Percentiles rank a stretch among this genome's conserved stretches.
Conservation (phyloP, 2,113 vertebrate genomes). For the Prochilodus magdalenae region DNA sequence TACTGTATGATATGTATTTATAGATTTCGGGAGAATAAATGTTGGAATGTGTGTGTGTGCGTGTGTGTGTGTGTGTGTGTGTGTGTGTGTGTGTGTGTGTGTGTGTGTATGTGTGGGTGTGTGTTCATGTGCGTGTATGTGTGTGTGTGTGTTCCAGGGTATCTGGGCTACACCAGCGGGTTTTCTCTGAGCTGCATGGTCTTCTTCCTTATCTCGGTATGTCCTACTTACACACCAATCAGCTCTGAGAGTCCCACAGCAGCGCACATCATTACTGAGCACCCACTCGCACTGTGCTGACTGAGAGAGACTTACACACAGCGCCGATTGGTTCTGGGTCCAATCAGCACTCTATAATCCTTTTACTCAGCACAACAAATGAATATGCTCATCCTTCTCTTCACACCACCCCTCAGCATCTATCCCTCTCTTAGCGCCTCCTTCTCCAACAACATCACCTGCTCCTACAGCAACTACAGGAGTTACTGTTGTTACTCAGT, state of each 20-base stretch:
- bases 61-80: too few relatives aligned
- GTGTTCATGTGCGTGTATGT: too few relatives aligned
- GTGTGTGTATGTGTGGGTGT: too few relatives aligned
- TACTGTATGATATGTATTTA: too few relatives aligned
- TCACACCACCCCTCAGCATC: too few relatives aligned
- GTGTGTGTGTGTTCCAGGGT: slow-evolving; percentile 80
- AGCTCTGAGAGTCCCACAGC: background rate
- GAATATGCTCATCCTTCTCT: slow-evolving; percentile 1
- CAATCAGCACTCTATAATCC: slow-evolving; percentile 28
- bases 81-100: too few relatives aligned
- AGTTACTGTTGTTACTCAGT: too few relatives aligned
- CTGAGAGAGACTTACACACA: slow-evolving; percentile 17
- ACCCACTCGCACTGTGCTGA: background rate
- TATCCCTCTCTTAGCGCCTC: too few relatives aligned
- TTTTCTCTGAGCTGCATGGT: slow-evolving; percentile 99
- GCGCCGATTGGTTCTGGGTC: slow-evolving; percentile 14
- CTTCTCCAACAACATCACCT: too few relatives aligned
- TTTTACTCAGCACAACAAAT: slow-evolving; percentile 13
- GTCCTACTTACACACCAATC: slow-evolving; percentile 59
- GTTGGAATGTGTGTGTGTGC: too few relatives aligned
- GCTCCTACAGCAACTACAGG: too few relatives aligned
- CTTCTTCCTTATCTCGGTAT: slow-evolving; percentile 96
- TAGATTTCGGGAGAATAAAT: too few relatives aligned
- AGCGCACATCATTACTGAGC: background rate
- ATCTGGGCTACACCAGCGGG: slow-evolving; percentile 97